phyloP scores from a whole-genome alignment of 2,888 invertebrate species.

The Megaustenia siamemsis region DNA sequence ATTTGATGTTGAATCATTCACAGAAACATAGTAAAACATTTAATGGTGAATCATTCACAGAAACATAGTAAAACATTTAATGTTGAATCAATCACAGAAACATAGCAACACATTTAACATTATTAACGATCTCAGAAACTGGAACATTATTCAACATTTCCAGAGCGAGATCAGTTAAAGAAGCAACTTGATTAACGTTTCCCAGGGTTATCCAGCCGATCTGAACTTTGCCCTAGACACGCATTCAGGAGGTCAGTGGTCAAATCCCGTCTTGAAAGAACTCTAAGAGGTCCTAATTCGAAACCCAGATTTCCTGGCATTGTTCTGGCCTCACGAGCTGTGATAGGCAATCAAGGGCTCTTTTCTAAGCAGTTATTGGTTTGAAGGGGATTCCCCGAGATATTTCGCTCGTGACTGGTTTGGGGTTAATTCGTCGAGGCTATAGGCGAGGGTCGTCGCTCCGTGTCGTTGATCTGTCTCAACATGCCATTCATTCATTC shows the following conservation, averaged over 20 bases:
- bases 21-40: too few species aligned
- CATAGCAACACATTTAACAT: too few species aligned
- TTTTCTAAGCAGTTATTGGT: neutral
- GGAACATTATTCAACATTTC: too few species aligned
- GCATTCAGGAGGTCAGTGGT: slow-evolving; percentile 37
- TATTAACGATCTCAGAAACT: too few species aligned
- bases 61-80: too few species aligned
- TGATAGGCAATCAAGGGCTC: slow-evolving; percentile 40
- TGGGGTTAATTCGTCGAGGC: slow-evolving; percentile 16
- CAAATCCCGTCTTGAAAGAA: slow-evolving; percentile 15
- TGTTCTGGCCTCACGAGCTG: slow-evolving; percentile 33
- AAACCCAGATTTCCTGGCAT: slow-evolving; percentile 21
- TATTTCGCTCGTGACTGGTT: slow-evolving; percentile 6
- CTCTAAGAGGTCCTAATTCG: slow-evolving; percentile 34
- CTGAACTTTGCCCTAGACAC: slow-evolving; percentile 39
- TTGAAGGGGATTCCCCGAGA: neutral
- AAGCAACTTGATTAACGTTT: slow-evolving; percentile 38
- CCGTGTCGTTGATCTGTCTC: neutral
- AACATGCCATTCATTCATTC: neutral
- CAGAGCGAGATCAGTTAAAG: slow-evolving; percentile 12
- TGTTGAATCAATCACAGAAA: too few species aligned
- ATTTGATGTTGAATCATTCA: too few species aligned
- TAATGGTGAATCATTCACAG: too few species aligned
- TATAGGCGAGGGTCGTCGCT: neutral
- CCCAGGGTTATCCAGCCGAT: neutral